A percentile compares a stretch with the other conserved stretches of the same genome.
These are phyloP conservation scores for Delphinus delphis DNA, from an alignment of 2,113 vertebrate genomes.

Conservation along the genomic window DNA sequence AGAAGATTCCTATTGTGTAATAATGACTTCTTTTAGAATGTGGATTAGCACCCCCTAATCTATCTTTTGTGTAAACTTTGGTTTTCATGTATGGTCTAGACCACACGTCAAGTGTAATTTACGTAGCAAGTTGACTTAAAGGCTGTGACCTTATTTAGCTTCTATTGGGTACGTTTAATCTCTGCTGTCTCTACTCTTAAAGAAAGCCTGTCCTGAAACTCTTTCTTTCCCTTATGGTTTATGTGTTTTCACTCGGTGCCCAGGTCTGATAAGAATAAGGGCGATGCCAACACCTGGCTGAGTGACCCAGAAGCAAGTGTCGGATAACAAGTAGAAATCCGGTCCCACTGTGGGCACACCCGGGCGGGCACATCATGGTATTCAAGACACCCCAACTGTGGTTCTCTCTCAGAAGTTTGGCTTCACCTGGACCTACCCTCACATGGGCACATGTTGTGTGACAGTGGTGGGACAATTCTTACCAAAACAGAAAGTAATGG, in stretches of 20 bases:
- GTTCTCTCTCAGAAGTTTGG: neutral
- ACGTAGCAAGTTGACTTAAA: neutral
- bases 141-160: neutral
- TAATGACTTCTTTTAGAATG: neutral
- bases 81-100: neutral
- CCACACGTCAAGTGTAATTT: neutral
- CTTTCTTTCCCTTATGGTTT: neutral
- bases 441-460: neutral
- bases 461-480: neutral
- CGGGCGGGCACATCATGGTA: neutral
- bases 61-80: neutral
- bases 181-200: neutral
- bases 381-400: fast-evolving
- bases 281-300: fast-evolving
- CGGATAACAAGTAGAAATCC: neutral
- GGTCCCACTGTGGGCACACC: neutral
- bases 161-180: neutral
- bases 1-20: neutral
- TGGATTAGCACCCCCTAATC: neutral
- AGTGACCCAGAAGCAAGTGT: neutral
- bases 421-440: neutral
- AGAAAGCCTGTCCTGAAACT: neutral
- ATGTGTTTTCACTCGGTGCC: neutral
- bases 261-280: neutral
- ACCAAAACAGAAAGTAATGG: neutral